Base-by-base conservation (phyloP, 2,797 vertebrate species). In the Melanotaenia nigrans region DNA sequence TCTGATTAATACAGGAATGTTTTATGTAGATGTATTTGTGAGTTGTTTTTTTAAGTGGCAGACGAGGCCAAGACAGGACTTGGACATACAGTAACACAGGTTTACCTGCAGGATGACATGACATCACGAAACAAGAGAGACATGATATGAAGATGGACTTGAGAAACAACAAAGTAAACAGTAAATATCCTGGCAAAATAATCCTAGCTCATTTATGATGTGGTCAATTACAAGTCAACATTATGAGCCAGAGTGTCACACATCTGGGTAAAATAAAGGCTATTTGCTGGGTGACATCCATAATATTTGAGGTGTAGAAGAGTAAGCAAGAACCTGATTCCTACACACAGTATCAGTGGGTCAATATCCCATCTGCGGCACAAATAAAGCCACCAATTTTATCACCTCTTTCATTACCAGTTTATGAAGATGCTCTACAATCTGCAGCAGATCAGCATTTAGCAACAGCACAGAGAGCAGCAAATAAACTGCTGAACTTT, bases 31-130 rank as follows among this genome's bases (percentile, higher is more conserved):
- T 58, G 67, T 25, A 20, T 49, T 71, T 47, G 66, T 9, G 65
- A 57, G 22, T 74, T 73, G 20, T 71, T 82, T 75, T 61, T 51
- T n/a, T 3, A 47, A 51, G 71, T 72, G 77, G 68, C 70, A 74
- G 76, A 84, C 77, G 53, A 73, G 24, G 79, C 61, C 77, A 35
- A 68, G 86, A 93, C 87, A 87, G 90, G 89, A 91, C 85, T 77
- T 77, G 74, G 77, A 93, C 88, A 91, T 89, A 91, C 90, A 92
- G 89, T 90, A 93, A 76, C 77, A 87, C 89, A 88, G 89, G 85
- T 83, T 86, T 54, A 77, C 80, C 77, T 82, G 87, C 65, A 68
- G 61, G 73, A 55, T 84, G 89, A 81, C 67, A 24, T 63, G 78
- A 71, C 61, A 51, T 76, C 77, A 53, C 58, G 74, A 71, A 68